These are phyloP conservation scores for Gallirallus australis DNA, from an alignment of 2,797 vertebrate genomes.

Conservation along the genomic window DNA sequence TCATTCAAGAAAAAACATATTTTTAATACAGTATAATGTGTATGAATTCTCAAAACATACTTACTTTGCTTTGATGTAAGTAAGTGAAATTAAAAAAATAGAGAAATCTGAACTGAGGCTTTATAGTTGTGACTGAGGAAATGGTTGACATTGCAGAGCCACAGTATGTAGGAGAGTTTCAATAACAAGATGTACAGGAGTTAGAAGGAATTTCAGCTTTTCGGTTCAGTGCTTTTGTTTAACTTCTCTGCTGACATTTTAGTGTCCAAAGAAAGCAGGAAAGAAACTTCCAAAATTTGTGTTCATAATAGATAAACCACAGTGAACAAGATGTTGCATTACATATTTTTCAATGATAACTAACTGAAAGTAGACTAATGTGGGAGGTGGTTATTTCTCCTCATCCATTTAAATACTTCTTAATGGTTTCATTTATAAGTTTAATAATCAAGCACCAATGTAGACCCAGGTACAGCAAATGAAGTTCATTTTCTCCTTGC, in stretches of 20 bases:
- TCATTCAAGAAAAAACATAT: background rate
- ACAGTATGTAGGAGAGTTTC: background rate
- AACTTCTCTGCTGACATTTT: background rate
- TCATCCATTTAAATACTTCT: conserved; percentile 4
- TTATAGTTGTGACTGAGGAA: background rate
- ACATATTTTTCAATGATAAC: background rate
- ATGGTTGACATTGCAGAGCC: background rate
- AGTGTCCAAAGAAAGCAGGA: background rate
- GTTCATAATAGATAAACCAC: conserved; percentile 19
- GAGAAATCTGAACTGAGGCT: background rate
- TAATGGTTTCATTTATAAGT: conserved; percentile 40
- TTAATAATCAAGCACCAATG: conserved; percentile 25
- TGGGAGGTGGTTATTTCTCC: conserved; percentile 15
- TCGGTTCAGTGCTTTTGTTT: background rate
- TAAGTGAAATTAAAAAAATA: background rate
- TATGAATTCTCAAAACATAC: background rate
- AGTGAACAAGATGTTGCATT: conserved; percentile 6
- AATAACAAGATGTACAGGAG: background rate
- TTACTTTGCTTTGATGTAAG: background rate
- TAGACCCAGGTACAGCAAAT: background rate
- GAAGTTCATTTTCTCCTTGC: conserved; percentile 6
- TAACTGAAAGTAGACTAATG: conserved; percentile 3
- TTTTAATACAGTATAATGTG: background rate
- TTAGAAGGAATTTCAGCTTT: background rate
- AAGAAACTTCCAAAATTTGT: background rate